A percentile compares a stretch with the other conserved stretches of the same genome.
Conservation (phyloP, 2,888 invertebrate species). For the Acleris sparsana region DNA sequence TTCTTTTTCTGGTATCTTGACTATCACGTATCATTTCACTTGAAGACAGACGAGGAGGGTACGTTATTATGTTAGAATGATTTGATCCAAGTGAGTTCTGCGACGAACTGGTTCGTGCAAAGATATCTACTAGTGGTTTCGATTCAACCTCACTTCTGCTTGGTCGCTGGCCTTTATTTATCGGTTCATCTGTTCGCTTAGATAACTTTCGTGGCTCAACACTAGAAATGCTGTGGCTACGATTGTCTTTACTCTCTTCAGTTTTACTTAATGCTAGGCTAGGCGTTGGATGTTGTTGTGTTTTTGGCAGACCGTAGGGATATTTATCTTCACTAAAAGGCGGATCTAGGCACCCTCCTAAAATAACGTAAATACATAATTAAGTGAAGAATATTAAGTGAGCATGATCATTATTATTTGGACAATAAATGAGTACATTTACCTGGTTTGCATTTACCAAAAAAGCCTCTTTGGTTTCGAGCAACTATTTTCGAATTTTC, state of each 20-base stretch:
- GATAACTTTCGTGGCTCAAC: not conserved
- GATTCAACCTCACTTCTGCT: conserved; percentile 31
- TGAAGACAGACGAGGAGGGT: conserved; percentile 52
- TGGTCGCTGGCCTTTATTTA: not conserved
- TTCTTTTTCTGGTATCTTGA: conserved; percentile 40
- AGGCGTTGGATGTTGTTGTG: conserved; percentile 2
- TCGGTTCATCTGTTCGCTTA: not conserved
- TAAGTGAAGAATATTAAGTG: too few species aligned
- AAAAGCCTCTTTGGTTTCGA: conserved; percentile 51
- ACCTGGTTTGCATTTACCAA: conserved; percentile 76
- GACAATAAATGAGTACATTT: conserved; percentile 20
- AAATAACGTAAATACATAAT: not conserved
- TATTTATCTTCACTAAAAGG: conserved; percentile 70
- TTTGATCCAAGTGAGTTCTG: conserved; percentile 43
- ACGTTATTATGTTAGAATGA: conserved; percentile 60
- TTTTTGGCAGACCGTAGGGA: conserved; percentile 51
- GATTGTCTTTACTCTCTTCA: conserved; percentile 4
- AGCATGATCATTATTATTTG: not conserved
- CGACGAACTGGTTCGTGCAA: conserved; percentile 39
- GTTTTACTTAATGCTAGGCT: not conserved
- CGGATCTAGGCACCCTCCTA: conserved; percentile 76
- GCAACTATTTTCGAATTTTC: conserved; percentile 33
- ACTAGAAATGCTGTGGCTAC: not conserved
- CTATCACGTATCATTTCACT: conserved; percentile 44
- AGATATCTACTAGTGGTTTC: conserved; percentile 45